Base-by-base conservation (phyloP, 2,888 invertebrate species). In the Pollenia angustigena region DNA sequence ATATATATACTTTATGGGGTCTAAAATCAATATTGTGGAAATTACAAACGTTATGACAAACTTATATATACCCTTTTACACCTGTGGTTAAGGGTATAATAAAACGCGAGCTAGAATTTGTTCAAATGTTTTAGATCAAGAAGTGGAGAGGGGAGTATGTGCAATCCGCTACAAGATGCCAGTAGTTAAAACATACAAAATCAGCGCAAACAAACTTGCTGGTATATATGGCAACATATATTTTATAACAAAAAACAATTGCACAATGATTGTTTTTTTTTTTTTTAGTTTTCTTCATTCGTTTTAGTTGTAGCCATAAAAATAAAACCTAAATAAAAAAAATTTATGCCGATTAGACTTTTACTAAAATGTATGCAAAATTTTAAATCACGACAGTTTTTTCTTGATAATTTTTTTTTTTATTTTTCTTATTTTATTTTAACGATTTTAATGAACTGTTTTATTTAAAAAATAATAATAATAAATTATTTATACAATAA, bases 331-430 rank as follows among this genome's bases (percentile, higher is more conserved):
- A 50, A 50, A 16, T 32, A 50, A 62, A 40, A 32, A 18, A 50
- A 75, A 75, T 50, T 12, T 50, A 1, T 16, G 48, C 12, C 23
- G 32, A 23, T 56, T 40, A 14, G 52, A n/a, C 4, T 64, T 64
- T 0, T 46, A 32, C 23, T 44, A 46, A 75, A 69, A 52, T 18
- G 18, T 42, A 74, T 69, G 68, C 48, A 69, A 68, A 76, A 68
- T 72, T 58, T 72, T 16, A 66, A 60, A 81, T 81, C 68, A 78
- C 66, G 68, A 71, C 54, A 68, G 8, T 42, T 78, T 79, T 58
- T 48, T 18, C 14, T 23, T 32, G 10, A 64, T 7, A n/a, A n/a
- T n/a, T n/a, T n/a, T n/a, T n/a, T n/a, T 2, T 40, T 46, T 54
- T 3, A n/a, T 40, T 62, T 14, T 16, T 1, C 12, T 14, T 42